A percentile compares a stretch with the other conserved stretches of the same genome.
Evolutionary conservation across 2,888 invertebrate species (phyloP).

Genomic region (Pseudococcus viburni): DNA sequence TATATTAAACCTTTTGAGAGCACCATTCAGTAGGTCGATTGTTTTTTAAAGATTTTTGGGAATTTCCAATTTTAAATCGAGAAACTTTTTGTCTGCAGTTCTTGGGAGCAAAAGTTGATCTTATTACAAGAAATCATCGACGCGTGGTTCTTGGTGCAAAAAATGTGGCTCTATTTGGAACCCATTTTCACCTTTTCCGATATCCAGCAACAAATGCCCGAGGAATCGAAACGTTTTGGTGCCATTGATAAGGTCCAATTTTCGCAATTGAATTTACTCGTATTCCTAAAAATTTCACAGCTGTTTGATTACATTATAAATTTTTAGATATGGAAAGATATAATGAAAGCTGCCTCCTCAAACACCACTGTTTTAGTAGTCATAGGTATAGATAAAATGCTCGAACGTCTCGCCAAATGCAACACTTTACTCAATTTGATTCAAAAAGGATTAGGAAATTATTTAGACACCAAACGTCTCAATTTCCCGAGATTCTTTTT

Average conservation of each 20-base stretch:
- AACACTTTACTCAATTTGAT: constrained; percentile 89
- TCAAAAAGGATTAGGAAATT: constrained; percentile 89
- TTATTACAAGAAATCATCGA: constrained; percentile 93
- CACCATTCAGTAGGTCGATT: constrained; percentile 80
- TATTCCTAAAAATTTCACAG: neutral
- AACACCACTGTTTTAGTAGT: constrained; percentile 89
- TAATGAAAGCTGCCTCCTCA: constrained; percentile 86
- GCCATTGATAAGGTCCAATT: constrained; percentile 86
- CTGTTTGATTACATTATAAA: neutral
- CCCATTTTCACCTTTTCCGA: constrained; percentile 98
- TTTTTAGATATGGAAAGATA: constrained; percentile 89
- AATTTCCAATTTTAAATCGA: neutral
- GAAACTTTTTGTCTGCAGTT: constrained; percentile 74
- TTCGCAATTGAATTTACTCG: neutral
- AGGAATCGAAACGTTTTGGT: constrained; percentile 92
- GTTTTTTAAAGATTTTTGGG: neutral
- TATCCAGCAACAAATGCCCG: constrained; percentile 98
- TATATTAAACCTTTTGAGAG: constrained; percentile 96
- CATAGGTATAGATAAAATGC: constrained; percentile 89
- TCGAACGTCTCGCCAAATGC: constrained; percentile 80
- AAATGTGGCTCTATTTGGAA: constrained; percentile 97
- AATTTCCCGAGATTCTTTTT: constrained; percentile 89
- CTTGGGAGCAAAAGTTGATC: constrained; percentile 90
- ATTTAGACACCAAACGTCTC: constrained; percentile 89
- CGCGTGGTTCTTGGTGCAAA: constrained; percentile 95